Base-by-base conservation (phyloP, 2,113 vertebrate genomes). In the Donacobius atricapilla region DNA sequence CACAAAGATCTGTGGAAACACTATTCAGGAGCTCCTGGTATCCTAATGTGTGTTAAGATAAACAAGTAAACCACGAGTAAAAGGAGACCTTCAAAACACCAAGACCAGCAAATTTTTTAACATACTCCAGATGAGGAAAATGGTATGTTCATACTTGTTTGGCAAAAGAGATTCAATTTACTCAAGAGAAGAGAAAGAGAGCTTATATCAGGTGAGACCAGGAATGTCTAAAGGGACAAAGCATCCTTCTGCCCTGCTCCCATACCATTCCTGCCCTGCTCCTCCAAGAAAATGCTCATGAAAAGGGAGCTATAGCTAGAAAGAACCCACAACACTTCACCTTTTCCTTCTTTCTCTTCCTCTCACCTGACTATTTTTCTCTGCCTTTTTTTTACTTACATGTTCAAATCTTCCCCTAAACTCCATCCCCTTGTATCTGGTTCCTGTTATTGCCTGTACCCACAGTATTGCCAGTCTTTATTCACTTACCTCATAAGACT, bases 1-100 rank as follows among this genome's bases (percentile, higher is more conserved):
- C 31, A 63, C 65, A 75, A 75, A 64, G 13, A 30, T 45, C 17
- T 35, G 9, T 42, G 33, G 18, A 79, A 88, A 79, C 10, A 31
- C 20, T 30, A 8, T 68, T 63, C 71, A 64, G 33, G 4, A 20
- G 4, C 40, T 76, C 10, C 48, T 75, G 33, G 18, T 15, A 79
- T 64, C 31, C 14, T 16, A 77, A 15, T 0, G 0, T 48, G 18
- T 11, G 7, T 39, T 54, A 54, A 39, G 33, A 63, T 27, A 83
- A 72, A 63, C 0, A 1, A 63, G 27, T 72, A 72, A 63, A 33
- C n/a, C 7, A 17, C 1, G 3, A 82, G 8, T 35, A 51, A 31
- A n/a, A 39, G 21, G 9, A 58, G 18, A 76, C 10, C 37, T 75
- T 92, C 15, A 37, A 75, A 94, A 51, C 4, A 54, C 4, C 4